Base-by-base conservation (phyloP, 2,113 vertebrate genomes). In the Tympanuchus pallidicinctus region DNA sequence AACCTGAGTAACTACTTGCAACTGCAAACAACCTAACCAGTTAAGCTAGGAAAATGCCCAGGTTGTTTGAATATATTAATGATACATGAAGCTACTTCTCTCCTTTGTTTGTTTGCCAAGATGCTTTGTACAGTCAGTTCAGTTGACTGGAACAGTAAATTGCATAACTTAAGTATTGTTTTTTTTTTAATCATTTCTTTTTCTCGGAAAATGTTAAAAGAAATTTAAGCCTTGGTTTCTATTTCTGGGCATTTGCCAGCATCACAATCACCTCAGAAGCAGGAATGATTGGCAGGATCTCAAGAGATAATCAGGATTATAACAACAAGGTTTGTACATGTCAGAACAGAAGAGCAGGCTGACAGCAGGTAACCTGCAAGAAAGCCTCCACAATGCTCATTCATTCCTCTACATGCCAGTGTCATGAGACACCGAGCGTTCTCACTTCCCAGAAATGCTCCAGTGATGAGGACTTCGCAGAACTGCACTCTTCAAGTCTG, bases 41-140 rank as follows among this genome's bases (percentile, higher is more conserved):
- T 88, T 82, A 78, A 90, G 82, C 82, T 76, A 92, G 71, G 64
- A 93, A 92, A 96, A 92, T 25, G n/a, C 71, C 82, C 60, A 71
- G 74, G 47, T 67, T 92, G 69, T 78, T 86, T 88, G 61, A 93
- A 90, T 56, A 60, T 52, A 78, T 71, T n/a, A 93, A 88, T 69
- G 82, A 64, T 90, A 64, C 59, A 82, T 82, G 54, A 86, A 93
- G 77, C 80, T 90, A 60, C 47, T 86, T 82, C 60, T 69, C 75
- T 90, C 52, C 82, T 89, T 92, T 92, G 77, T 82, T 72, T 83
- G 78, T 87, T 82, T 92, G 93, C 94, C 93, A 92, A 92, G 65
- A 79, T 82, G 47, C 66, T 77, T 47, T 32, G 54, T 71, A 90
- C 21, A 87, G 64, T 86, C 69, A 69, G 67, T 92, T 92, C 83